Percentiles rank a stretch among this genome's conserved stretches.
Conservation (phyloP, 2,888 invertebrate species). For the Cordilura impudica region DNA sequence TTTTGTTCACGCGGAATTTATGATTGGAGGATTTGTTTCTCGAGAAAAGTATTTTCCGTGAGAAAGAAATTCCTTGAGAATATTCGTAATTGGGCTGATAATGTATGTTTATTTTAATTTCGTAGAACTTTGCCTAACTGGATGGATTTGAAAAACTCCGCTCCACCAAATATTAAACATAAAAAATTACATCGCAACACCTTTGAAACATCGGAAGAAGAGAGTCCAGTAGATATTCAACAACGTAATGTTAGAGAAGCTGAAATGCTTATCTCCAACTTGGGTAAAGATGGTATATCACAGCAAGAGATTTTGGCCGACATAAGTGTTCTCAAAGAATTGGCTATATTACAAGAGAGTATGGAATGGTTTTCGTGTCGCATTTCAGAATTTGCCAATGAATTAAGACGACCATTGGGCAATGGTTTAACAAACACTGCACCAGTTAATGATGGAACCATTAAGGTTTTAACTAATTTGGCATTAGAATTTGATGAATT, state of each 20-base stretch:
- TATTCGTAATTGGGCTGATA: too few relatives aligned
- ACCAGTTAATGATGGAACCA: slow-evolving; percentile 80
- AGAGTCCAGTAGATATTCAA: slow-evolving; percentile 88
- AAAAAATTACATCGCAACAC: slow-evolving; percentile 73
- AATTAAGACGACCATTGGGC: slow-evolving; percentile 79
- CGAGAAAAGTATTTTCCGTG: too few relatives aligned
- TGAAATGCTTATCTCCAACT: slow-evolving; percentile 93
- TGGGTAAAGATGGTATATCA: slow-evolving; percentile 91
- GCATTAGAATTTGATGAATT: slow-evolving; percentile 91
- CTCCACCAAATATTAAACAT: slow-evolving; percentile 67
- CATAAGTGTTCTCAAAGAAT: slow-evolving; percentile 87
- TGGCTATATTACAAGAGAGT: slow-evolving; percentile 94
- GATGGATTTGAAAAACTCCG: slow-evolving; percentile 81
- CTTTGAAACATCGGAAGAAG: slow-evolving; percentile 82
- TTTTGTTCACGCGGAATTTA: too few relatives aligned
- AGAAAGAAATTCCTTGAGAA: too few relatives aligned
- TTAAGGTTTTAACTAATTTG: slow-evolving; percentile 84
- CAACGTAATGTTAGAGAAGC: slow-evolving; percentile 92
- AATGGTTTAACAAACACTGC: slow-evolving; percentile 72
- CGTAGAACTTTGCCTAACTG: slow-evolving; percentile 87
- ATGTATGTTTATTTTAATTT: too few relatives aligned
- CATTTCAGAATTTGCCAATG: slow-evolving; percentile 81
- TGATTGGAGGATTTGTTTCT: too few relatives aligned
- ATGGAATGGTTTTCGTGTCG: slow-evolving; percentile 91
- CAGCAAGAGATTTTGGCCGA: slow-evolving; percentile 92